Evolutionary conservation across 2,797 vertebrate genomes (phyloP).

Genomic region (Buceros bicornis): DNA sequence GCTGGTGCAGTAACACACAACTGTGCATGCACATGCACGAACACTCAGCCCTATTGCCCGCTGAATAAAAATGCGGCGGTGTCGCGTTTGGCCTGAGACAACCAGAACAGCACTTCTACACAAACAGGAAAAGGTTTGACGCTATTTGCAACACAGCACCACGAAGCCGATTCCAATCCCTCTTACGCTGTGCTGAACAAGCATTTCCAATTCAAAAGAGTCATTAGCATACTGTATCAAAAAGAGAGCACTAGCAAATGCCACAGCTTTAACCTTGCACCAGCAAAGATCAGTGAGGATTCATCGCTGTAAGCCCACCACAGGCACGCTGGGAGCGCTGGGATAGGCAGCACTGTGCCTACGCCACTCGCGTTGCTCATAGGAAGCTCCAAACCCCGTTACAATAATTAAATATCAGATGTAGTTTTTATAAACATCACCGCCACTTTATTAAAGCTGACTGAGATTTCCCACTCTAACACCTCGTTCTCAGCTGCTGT

Average conservation of each 20-base stretch:
- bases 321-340: background rate
- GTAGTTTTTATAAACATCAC: background rate
- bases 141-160: background rate
- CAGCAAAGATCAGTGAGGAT: conserved; percentile 57
- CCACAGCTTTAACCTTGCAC: conserved; percentile 48
- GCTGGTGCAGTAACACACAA: background rate
- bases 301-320: background rate
- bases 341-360: background rate
- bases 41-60: background rate
- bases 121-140: background rate
- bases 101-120: conserved; percentile 34
- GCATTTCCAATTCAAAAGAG: conserved; percentile 34
- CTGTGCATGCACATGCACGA: background rate
- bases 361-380: rapidly evolving
- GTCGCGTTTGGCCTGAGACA: conserved; percentile 50
- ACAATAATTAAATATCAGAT: background rate
- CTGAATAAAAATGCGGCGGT: conserved; percentile 13
- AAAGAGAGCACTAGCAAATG: conserved; percentile 55
- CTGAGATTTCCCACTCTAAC: background rate
- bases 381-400: background rate
- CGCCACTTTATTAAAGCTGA: background rate
- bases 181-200: conserved; percentile 29
- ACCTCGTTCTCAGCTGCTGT: background rate
- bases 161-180: background rate
- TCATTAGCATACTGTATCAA: conserved; percentile 1